Evolutionary conservation across 2,888 invertebrate genomes (phyloP).

Genomic region (Cylindroiulus punctatus): DNA sequence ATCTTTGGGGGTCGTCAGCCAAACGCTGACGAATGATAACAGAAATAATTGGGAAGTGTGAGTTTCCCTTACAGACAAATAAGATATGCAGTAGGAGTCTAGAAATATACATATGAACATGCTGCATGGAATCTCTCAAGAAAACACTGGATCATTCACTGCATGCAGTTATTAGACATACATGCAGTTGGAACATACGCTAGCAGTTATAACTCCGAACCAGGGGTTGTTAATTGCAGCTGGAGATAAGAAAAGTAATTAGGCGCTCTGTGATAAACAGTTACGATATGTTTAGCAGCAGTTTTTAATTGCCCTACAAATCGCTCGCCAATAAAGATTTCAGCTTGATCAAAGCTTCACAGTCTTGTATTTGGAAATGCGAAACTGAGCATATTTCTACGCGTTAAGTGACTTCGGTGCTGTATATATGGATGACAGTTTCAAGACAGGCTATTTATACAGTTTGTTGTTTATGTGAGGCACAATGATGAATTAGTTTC

Average conservation of each 20-base stretch:
- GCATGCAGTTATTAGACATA: not conserved
- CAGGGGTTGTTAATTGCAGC: conserved; percentile 8
- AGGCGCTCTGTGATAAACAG: not conserved
- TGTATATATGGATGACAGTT: not conserved
- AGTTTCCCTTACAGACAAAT: too few species aligned
- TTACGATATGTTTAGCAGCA: not conserved
- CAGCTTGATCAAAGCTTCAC: not conserved
- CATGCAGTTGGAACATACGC: not conserved
- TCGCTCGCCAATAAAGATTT: not conserved
- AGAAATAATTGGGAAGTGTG: too few species aligned
- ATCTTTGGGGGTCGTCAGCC: too few species aligned
- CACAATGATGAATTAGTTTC: conserved; percentile 24
- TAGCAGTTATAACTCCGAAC: not conserved
- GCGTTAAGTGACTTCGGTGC: not conserved
- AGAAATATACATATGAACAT: not conserved
- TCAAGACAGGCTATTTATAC: not conserved
- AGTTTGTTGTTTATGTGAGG: not conserved
- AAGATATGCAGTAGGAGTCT: too few species aligned
- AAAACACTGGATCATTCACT: not conserved
- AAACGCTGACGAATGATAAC: too few species aligned
- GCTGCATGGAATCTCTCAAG: not conserved
- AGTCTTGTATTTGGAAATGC: not conserved
- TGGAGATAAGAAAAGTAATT: conserved; percentile 3
- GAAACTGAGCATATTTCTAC: not conserved
- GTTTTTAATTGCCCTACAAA: conserved; percentile 22